A percentile compares a stretch with the other conserved stretches of the same genome.
Evolutionary conservation across 2,797 vertebrate species (phyloP).

Genomic region (Menidia menidia): DNA sequence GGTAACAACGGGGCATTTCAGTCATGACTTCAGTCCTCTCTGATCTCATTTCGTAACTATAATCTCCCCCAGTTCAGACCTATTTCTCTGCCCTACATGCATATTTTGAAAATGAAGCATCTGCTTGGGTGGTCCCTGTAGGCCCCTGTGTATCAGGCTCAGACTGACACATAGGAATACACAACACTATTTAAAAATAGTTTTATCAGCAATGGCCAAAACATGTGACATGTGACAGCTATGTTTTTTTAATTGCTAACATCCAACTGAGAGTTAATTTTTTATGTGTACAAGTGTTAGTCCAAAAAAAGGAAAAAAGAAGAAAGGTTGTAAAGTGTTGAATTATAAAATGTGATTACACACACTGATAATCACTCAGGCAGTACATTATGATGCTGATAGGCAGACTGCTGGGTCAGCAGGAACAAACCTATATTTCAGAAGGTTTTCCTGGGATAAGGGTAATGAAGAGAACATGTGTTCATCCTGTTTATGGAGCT

Average conservation of each 20-base stretch:
- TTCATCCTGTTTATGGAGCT: not conserved
- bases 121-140: slow-evolving; percentile 73
- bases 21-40: slow-evolving; percentile 48
- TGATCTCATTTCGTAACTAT: slow-evolving; percentile 64
- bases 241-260: slow-evolving; percentile 4
- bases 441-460: slow-evolving; percentile 16
- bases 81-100: slow-evolving; percentile 78
- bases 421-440: slow-evolving; percentile 26
- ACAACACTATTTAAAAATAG: slow-evolving; percentile 49
- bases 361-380: slow-evolving; percentile 9
- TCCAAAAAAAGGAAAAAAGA: not conserved
- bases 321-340: not conserved
- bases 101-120: slow-evolving; percentile 78
- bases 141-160: slow-evolving; percentile 50
- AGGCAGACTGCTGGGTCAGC: slow-evolving; percentile 25
- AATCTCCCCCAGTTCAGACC: slow-evolving; percentile 68
- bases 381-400: slow-evolving; percentile 11
- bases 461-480: slow-evolving; percentile 20
- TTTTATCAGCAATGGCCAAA: slow-evolving; percentile 34
- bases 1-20: slow-evolving; percentile 30
- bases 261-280: not conserved
- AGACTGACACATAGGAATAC: slow-evolving; percentile 35
- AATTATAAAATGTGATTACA: slow-evolving; percentile 13
- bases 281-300: not conserved
- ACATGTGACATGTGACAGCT: slow-evolving; percentile 23